Percentiles rank a stretch among this genome's conserved stretches.
phyloP scores from a whole-genome alignment of 1,140 invertebrate genomes.

The Asbolus verrucosus region DNA sequence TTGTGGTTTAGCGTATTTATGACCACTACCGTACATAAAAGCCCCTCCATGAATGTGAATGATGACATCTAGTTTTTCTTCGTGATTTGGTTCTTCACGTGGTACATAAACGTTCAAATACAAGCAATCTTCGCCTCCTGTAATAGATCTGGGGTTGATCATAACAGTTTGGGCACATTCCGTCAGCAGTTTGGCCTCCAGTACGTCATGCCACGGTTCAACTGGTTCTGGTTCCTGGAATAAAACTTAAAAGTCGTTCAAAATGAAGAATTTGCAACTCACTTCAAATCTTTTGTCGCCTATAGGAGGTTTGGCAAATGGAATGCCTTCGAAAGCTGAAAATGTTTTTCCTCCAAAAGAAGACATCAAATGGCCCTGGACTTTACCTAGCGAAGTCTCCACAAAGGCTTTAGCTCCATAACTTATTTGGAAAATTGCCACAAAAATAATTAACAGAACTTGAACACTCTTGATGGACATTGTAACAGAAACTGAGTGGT shows the following conservation, averaged over 20 bases:
- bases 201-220: slow-evolving; percentile 49
- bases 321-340: slow-evolving; percentile 72
- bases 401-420: background rate
- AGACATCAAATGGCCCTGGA: slow-evolving; percentile 21
- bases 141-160: background rate
- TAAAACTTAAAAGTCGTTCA: background rate
- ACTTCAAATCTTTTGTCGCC: slow-evolving; percentile 70
- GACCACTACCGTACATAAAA: slow-evolving; percentile 69
- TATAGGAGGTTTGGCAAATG: slow-evolving; percentile 73
- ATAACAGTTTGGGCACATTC: slow-evolving; percentile 32
- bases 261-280: background rate
- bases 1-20: slow-evolving; percentile 67
- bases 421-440: background rate
- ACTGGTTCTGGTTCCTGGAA: slow-evolving; percentile 44
- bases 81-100: slow-evolving; percentile 60
- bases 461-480: too few relatives aligned
- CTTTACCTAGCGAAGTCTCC: slow-evolving; percentile 16
- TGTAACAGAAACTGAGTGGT: too few relatives aligned
- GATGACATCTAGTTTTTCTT: slow-evolving; percentile 67
- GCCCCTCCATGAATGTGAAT: slow-evolving; percentile 72
- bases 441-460: background rate
- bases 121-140: too few relatives aligned
- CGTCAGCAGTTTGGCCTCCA: slow-evolving; percentile 37
- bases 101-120: too few relatives aligned
- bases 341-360: slow-evolving; percentile 65